phyloP scores from a whole-genome alignment of 2,797 vertebrate genomes.

The Micrastur ruficollis region DNA sequence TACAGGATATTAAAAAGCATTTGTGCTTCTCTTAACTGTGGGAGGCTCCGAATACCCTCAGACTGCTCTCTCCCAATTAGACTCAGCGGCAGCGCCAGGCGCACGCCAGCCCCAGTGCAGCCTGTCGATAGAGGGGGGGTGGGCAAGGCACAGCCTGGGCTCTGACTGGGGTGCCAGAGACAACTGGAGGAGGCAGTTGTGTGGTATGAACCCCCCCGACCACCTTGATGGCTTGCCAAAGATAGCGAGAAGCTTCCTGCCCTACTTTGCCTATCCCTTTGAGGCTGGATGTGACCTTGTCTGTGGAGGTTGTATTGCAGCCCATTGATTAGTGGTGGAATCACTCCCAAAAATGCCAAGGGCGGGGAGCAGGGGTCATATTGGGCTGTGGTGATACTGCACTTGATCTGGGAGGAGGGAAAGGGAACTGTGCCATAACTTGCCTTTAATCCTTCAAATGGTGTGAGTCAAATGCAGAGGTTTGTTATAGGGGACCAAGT shows the following conservation, averaged over 20 bases:
- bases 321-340: background rate
- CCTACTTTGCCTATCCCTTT: background rate
- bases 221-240: background rate
- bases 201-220: background rate
- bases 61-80: background rate
- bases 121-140: accelerated
- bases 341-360: background rate
- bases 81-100: background rate
- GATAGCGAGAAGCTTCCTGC: background rate
- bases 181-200: background rate
- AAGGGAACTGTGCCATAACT: background rate
- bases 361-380: background rate
- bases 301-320: background rate
- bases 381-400: background rate
- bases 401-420: background rate
- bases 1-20: background rate
- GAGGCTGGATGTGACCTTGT: background rate
- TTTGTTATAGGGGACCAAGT: background rate
- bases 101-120: background rate
- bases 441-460: background rate
- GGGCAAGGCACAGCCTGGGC: background rate
- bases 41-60: background rate
- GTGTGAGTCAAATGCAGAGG: background rate
- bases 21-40: background rate
- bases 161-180: background rate